Evolutionary conservation across 2,888 invertebrate species (phyloP), one percentile per base, ranked within the genome.

Genomic region (Sinelater perroti): DNA sequence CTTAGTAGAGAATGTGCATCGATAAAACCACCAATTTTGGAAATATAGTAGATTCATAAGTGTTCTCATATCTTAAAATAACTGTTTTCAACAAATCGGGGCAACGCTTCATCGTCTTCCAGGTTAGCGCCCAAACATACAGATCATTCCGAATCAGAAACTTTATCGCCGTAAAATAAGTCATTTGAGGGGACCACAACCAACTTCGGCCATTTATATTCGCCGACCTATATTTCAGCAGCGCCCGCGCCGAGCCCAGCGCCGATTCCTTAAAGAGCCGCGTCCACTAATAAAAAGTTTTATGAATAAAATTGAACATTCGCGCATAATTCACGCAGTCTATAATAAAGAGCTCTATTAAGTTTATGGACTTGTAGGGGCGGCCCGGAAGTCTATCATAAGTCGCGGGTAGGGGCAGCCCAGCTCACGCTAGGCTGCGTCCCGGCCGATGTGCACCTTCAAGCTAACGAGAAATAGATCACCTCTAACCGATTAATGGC

Each of bases 301-400:
- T 47, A 21, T 35, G 47, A 50, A 50, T 50, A 40, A 40, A 40
- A 40, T 40, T 50, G 50, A 50, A 36, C 40, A 50, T 50, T 50
- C 50, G 26, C 28, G 50, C 18, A 40, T 50, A 50, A 50, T 50
- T 50, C 50, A 50, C 38, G 8, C 13, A 16, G 18, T 45, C 35
- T 46, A 33, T 49, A 56, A 56, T 56, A 56, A 56, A 47, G 40
- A 49, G 56, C 24, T 56, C 56, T 47, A 56, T 56, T 56, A 56
- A 56, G 31, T 56, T 56, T 56, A 56, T 40, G 35, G 38, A 33
- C 47, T 33, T 56, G 49, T 49, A 47, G 31, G 49, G 40, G 56
- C 49, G 56, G 44, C 42, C 50, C 56, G 56, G 51, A 56, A 56
- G 56, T 56, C 28, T 45, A 56, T 50, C 56, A 56, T 56, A 56